Conservation (phyloP, 2,888 invertebrate genomes). For the Hirtodrosophila cameraria region DNA sequence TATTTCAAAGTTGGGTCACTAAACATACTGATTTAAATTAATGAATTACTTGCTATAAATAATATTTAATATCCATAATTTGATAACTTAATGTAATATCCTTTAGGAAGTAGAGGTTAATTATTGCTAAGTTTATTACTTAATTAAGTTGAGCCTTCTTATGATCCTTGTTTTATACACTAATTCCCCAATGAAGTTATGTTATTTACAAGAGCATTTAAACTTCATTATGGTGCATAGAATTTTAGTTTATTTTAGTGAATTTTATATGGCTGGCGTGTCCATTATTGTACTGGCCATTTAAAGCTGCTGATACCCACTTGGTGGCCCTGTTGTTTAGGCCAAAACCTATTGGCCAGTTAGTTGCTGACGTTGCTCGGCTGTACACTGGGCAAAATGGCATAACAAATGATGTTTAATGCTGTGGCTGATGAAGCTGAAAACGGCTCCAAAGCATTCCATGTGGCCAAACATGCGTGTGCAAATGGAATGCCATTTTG, state of each 20-base stretch:
- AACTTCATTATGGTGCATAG: background rate
- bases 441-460: conserved; percentile 60
- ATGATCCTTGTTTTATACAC: too few species aligned
- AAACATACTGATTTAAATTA: too few species aligned
- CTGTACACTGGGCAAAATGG: conserved; percentile 58
- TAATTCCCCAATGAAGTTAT: background rate
- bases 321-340: background rate
- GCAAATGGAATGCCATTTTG: conserved; percentile 51
- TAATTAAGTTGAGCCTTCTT: too few species aligned
- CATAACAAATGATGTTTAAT: conserved; percentile 68
- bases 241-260: conserved; percentile 21
- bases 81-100: too few species aligned
- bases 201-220: conserved; percentile 10
- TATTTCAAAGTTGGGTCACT: too few species aligned
- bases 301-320: conserved; percentile 37
- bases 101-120: too few species aligned
- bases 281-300: conserved; percentile 59
- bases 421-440: conserved; percentile 76
- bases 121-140: too few species aligned
- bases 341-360: conserved; percentile 37
- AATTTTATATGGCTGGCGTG: conserved; percentile 26
- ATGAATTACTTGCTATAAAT: too few species aligned
- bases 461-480: conserved; percentile 65
- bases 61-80: too few species aligned
- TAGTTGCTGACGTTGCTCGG: conserved; percentile 54